Base-by-base conservation (phyloP, 2,888 invertebrate genomes). In the Lycia hirtaria region DNA sequence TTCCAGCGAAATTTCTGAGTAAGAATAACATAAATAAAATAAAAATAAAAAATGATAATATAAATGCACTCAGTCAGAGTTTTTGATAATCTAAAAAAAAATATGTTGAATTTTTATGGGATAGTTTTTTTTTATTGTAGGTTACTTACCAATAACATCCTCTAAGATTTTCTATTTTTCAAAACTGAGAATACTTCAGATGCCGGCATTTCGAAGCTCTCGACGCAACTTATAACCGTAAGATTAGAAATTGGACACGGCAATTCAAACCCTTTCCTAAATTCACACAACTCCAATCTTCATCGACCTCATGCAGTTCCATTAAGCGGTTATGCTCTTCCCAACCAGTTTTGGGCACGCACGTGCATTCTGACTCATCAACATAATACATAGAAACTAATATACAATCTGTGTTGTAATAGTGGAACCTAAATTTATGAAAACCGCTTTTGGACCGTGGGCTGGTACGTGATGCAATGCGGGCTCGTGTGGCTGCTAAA, bases 361-460 rank as follows among this genome's bases (percentile, higher is more conserved):
- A 60, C 59, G 52, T 65, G 60, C 58, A 41, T 55, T 59, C 56
- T 62, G 65, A 63, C 56, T 63, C 60, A 65, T 63, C 58, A 50
- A 38, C 54, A 49, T 57, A 52, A 57, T 24, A 17, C 38, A 22
- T 41, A 45, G 47, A 51, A 47, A 58, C 57, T 53, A 43, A 44
- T 49, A 19, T 35, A 12, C 37, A 58, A 58, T 52, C 57, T 58
- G 41, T 41, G 30, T 28, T 60, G 57, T 64, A 60, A 57, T 56
- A 53, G 45, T 45, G 51, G 48, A 61, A 60, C 57, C 53, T 54
- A 58, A 57, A 63, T 53, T 54, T 61, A 62, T 67, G 50, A 41
- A 57, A 62, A 60, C 55, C 54, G 60, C 45, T 64, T 66, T 61
- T 59, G 41, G 53, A 51, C 51, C 57, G 55, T 54, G 59, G 56